Evolutionary conservation across 2,113 vertebrate genomes (phyloP), one percentile per base, ranked within the genome.

Genomic region (Potamarius usumacintae): DNA sequence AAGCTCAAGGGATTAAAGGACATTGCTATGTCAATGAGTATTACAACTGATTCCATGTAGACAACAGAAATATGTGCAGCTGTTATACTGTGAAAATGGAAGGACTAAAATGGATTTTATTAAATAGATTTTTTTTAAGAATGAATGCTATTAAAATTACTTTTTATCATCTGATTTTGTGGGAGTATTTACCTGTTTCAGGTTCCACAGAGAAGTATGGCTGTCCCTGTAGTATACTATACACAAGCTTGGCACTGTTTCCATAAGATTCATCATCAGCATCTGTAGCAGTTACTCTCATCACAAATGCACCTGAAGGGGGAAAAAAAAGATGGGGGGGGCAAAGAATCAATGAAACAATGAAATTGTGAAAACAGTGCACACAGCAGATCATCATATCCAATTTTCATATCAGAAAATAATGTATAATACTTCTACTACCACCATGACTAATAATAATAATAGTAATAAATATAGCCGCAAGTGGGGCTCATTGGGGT

Each of bases 191-290:
- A 99, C 98, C 98, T 91, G 97, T 98, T 87, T 99, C 97, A 25
- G 98, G 97, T 87, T 99, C 98, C 91, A 99, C 96, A 53, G 98
- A 98, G 92, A 99, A 99, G 85, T 99, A 99, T 0, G 98, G 98
- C 62, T 99, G 98, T 81, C 98, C 98, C 89, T 99, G 97, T 11
- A 99, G 93, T 60, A 99, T 99, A 91, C 98, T 99, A 82, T 99
- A 99, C 4, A 99, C 97, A 6, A 99, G 95, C 92, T 97, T 98
- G 89, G 98, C 98, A 88, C 98, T 99, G 92, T 99, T 99, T 86
- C 98, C 98, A 0, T 99, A 99, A 18, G 96, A 97, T 89, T 96
- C 96, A 84, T 99, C 98, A 88, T 99, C 98, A 1, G 97, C 98
- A 4, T 99, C 98, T 12, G 95, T 96, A 12, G 98, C 98, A 30